A percentile compares a stretch with the other conserved stretches of the same genome.
Conservation (phyloP, 2,113 vertebrate species). For the Salvelinus namaycush region DNA sequence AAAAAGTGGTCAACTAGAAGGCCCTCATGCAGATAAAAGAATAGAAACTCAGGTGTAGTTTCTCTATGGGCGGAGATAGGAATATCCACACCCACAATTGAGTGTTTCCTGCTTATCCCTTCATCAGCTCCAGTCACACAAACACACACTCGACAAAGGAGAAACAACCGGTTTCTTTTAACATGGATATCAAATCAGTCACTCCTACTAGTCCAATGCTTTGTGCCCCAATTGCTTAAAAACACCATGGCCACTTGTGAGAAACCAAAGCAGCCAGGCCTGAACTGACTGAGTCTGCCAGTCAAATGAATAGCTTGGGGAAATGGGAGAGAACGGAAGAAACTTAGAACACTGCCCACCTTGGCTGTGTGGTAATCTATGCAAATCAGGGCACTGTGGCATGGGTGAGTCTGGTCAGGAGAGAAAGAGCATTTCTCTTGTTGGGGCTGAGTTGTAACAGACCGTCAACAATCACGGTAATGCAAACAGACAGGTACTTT, state of each 20-base stretch:
- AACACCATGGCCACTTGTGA: not conserved
- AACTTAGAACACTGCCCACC: too few relatives aligned
- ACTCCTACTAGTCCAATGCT: not conserved
- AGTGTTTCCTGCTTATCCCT: not conserved
- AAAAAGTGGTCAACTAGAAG: not conserved
- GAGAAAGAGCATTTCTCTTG: too few relatives aligned
- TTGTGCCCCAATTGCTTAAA: not conserved
- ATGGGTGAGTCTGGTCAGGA: too few relatives aligned
- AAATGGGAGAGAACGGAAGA: too few relatives aligned
- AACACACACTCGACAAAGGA: not conserved
- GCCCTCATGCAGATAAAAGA: too few relatives aligned
- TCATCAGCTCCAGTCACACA: not conserved
- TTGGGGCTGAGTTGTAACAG: too few relatives aligned
- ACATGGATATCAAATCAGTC: not conserved
- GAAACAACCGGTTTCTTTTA: not conserved
- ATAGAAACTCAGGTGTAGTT: not conserved
- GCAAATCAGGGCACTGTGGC: too few relatives aligned
- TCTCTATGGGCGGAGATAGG: not conserved
- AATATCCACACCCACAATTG: not conserved
- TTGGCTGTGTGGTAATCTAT: too few relatives aligned
- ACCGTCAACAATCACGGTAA: not conserved
- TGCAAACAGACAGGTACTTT: not conserved
- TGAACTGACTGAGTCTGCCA: not conserved
- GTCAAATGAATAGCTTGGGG: too few relatives aligned
- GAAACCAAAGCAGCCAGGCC: not conserved